Evolutionary conservation across 2,888 invertebrate species (phyloP).

Genomic region (Diaperis boleti): DNA sequence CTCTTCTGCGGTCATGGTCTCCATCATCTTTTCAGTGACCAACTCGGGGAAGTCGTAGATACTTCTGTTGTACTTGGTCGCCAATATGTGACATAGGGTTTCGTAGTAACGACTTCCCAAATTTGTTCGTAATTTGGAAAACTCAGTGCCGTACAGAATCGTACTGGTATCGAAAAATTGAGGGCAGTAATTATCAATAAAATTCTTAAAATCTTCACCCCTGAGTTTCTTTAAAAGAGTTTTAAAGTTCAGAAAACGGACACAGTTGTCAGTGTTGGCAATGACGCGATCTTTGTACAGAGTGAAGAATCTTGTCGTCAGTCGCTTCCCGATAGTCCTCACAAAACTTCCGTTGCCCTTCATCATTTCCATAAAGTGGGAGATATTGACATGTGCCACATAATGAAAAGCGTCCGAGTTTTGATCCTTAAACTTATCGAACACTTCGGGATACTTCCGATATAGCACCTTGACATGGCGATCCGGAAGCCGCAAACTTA

Average conservation of each 20-base stretch:
- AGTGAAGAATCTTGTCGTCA: conserved; percentile 29
- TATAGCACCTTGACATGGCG: conserved; percentile 24
- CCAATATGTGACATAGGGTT: conserved; percentile 23
- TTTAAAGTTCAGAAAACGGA: conserved; percentile 24
- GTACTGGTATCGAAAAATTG: background rate
- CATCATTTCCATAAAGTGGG: background rate
- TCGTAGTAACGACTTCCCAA: conserved; percentile 14
- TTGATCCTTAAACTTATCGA: conserved; percentile 2
- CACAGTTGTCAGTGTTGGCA: conserved; percentile 13
- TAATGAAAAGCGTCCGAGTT: conserved; percentile 29
- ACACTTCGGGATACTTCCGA: conserved; percentile 21
- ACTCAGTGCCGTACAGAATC: background rate
- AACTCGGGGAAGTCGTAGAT: conserved; percentile 33
- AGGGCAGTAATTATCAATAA: conserved; percentile 15
- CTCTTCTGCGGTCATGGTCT: conserved; percentile 19
- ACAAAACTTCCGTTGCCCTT: conserved; percentile 11
- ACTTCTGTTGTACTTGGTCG: conserved; percentile 21
- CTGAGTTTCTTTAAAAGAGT: conserved; percentile 20
- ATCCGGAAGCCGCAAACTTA: background rate
- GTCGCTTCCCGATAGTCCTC: conserved; percentile 27
- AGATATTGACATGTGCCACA: conserved; percentile 1
- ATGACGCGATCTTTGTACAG: conserved; percentile 16
- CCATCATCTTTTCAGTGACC: conserved; percentile 25
- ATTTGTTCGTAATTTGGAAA: background rate
- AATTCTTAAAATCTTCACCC: conserved; percentile 4